Evolutionary conservation across 2,113 vertebrate species (phyloP).

Genomic region (Podiceps cristatus): DNA sequence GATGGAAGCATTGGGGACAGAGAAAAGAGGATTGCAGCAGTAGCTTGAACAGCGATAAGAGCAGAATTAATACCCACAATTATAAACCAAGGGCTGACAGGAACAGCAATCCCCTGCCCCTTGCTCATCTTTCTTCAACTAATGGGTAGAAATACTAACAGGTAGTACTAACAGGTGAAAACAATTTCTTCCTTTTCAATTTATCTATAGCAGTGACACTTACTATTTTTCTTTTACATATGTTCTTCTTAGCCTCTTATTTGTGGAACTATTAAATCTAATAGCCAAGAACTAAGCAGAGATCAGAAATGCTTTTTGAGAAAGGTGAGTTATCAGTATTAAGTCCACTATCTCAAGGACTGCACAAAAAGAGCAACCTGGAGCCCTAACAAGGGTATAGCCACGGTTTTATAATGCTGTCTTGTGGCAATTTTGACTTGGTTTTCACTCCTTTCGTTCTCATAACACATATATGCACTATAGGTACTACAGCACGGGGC

Average conservation of each 20-base stretch:
- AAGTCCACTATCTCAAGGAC: background rate
- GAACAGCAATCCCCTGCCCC: background rate
- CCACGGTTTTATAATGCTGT: background rate
- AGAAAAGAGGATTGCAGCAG: background rate
- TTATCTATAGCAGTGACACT: background rate
- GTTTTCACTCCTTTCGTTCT: background rate
- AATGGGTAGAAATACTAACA: no score
- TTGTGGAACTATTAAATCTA: background rate
- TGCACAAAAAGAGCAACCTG: background rate
- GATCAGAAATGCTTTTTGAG: background rate
- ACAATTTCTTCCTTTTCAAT: background rate
- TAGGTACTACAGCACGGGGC: background rate
- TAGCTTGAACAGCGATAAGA: background rate
- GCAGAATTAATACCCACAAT: background rate
- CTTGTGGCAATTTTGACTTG: background rate
- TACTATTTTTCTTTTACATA: background rate
- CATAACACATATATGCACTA: background rate
- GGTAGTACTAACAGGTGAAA: background rate
- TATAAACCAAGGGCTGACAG: background rate
- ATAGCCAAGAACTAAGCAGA: background rate
- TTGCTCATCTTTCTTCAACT: background rate
- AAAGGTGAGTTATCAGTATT: background rate
- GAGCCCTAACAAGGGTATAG: background rate
- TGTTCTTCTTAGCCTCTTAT: background rate
- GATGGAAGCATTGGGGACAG: background rate